These are phyloP conservation scores for Calyptomena viridis DNA, from an alignment of 2,113 vertebrate species.

Conservation along the genomic window DNA sequence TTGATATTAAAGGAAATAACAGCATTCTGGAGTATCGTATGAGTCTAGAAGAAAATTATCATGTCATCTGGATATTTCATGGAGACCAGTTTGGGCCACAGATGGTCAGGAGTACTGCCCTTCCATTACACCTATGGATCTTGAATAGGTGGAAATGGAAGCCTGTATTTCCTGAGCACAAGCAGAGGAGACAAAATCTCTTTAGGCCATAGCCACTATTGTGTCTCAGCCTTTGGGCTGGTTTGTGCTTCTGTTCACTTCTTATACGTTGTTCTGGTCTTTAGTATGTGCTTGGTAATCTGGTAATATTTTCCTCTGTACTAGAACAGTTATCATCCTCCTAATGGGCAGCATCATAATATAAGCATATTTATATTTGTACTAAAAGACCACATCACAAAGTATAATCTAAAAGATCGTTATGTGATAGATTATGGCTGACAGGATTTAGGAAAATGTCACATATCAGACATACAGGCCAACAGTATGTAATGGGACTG, in stretches of 20 bases:
- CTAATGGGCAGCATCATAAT: neutral
- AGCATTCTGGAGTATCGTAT: neutral
- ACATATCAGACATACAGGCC: neutral
- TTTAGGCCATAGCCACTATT: neutral
- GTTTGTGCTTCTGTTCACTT: neutral
- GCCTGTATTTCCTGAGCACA: neutral
- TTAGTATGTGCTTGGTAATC: neutral
- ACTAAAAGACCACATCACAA: constrained; percentile 9
- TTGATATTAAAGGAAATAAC: neutral
- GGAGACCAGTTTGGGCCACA: neutral
- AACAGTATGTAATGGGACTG: neutral
- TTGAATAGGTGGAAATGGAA: neutral
- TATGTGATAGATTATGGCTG: neutral
- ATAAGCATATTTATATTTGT: neutral
- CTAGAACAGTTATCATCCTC: neutral
- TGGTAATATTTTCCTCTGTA: neutral
- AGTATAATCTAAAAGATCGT: neutral
- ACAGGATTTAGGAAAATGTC: constrained; percentile 34
- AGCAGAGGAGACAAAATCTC: neutral
- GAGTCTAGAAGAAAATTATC: neutral
- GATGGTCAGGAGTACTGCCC: neutral
- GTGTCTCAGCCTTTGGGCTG: neutral
- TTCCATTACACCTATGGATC: neutral
- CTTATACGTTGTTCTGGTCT: neutral
- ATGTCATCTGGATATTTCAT: accelerated